phyloP scores from a whole-genome alignment of 2,797 vertebrate genomes.

The Cyclopterus lumpus region DNA sequence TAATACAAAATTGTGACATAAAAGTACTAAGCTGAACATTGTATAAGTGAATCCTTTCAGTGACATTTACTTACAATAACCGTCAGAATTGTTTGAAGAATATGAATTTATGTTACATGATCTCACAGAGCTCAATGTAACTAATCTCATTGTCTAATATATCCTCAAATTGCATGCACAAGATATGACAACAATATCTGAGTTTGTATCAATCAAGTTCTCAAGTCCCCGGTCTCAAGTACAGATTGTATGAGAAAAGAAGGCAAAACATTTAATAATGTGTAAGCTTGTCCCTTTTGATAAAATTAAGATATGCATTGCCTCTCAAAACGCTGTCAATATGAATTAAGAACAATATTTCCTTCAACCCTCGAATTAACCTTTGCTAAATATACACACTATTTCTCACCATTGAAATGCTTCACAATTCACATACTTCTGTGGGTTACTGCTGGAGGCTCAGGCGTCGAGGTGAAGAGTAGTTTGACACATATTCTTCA shows the following conservation, averaged over 20 bases:
- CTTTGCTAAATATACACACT: not conserved
- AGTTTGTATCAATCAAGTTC: not conserved
- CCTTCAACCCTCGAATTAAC: slow-evolving; percentile 4
- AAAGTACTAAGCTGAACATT: not conserved
- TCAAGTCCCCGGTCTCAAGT: not conserved
- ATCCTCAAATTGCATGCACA: not conserved
- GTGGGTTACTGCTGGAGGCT: slow-evolving; percentile 6
- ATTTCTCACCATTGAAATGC: slow-evolving; percentile 15
- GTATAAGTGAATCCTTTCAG: not conserved
- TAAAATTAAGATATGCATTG: slow-evolving; percentile 20
- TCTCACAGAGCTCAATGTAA: not conserved
- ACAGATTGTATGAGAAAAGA: slow-evolving; percentile 1
- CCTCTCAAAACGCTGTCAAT: slow-evolving; percentile 10
- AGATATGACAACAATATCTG: not conserved
- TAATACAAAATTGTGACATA: not conserved
- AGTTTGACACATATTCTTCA: slow-evolving; percentile 14
- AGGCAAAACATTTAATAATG: slow-evolving; percentile 28
- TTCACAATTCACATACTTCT: not conserved
- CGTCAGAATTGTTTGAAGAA: not conserved
- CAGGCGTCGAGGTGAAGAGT: not conserved
- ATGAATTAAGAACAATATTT: slow-evolving; percentile 18
- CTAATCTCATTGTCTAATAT: not conserved
- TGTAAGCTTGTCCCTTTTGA: slow-evolving; percentile 13
- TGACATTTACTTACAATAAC: not conserved
- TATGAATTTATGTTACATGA: slow-evolving; percentile 2